A percentile compares a stretch with the other conserved stretches of the same genome.
phyloP scores from a whole-genome alignment of 2,888 invertebrate species.

The Heliconius ethilla region DNA sequence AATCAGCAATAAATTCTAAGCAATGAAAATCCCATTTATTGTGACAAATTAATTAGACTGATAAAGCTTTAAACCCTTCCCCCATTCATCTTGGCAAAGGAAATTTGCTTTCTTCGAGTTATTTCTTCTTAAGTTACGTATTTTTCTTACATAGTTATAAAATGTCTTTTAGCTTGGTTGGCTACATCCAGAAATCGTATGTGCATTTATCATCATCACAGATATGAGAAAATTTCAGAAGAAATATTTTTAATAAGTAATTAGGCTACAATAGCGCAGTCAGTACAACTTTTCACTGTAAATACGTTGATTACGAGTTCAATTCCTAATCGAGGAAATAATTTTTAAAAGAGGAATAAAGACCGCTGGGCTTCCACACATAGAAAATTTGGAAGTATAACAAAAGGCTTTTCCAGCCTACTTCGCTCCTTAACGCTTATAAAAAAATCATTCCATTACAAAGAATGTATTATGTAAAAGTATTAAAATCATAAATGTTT shows the following conservation, averaged over 20 bases:
- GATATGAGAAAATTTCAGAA: too few relatives aligned
- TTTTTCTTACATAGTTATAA: background rate
- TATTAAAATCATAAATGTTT: background rate
- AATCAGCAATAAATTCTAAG: slow-evolving; percentile 42
- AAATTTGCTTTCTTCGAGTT: slow-evolving; percentile 31
- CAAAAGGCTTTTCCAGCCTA: background rate
- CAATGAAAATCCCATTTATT: slow-evolving; percentile 43
- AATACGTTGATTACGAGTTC: background rate
- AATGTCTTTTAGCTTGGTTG: too few relatives aligned
- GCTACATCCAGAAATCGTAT: background rate
- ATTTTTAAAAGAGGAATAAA: background rate
- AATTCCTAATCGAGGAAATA: background rate
- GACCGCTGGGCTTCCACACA: background rate
- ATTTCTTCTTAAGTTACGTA: slow-evolving; percentile 4
- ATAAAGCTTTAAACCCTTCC: slow-evolving; percentile 45
- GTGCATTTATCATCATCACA: background rate
- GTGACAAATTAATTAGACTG: slow-evolving; percentile 47
- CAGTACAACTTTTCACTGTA: background rate
- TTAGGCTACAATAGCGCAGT: background rate
- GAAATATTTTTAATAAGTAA: background rate
- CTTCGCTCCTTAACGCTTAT: background rate
- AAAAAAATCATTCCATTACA: too few relatives aligned
- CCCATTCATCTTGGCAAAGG: slow-evolving; percentile 37
- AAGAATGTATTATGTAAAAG: too few relatives aligned
- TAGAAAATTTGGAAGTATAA: background rate